These are phyloP conservation scores for Barnardius zonarius DNA, from an alignment of 2,113 vertebrate genomes.

Conservation along the genomic window DNA sequence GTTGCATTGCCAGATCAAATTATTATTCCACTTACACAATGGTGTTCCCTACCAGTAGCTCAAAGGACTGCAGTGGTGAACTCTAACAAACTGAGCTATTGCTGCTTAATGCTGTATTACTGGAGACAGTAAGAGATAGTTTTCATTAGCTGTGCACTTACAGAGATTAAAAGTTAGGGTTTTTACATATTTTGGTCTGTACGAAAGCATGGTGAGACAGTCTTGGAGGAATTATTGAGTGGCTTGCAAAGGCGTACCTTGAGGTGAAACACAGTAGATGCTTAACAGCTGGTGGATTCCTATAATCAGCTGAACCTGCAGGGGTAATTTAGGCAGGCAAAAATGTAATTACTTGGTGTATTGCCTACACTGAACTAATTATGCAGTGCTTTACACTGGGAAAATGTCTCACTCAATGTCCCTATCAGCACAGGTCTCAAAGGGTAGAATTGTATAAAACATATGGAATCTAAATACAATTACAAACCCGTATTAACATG, in stretches of 20 bases:
- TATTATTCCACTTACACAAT: neutral
- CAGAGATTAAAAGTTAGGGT: neutral
- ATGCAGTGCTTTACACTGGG: neutral
- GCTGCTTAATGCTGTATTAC: neutral
- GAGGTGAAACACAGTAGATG: neutral
- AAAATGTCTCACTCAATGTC: neutral
- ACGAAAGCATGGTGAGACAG: neutral
- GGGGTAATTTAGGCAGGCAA: neutral
- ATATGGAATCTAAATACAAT: neutral
- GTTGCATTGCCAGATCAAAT: neutral
- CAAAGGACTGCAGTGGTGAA: neutral
- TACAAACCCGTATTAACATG: neutral
- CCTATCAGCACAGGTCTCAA: neutral
- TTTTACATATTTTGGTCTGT: neutral
- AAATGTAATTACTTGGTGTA: slow-evolving; percentile 6
- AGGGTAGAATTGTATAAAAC: neutral
- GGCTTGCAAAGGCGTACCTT: neutral
- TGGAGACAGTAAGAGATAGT: neutral
- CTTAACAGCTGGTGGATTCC: neutral
- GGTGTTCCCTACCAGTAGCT: neutral
- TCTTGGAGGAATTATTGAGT: neutral
- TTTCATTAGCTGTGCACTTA: neutral
- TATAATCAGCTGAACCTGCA: neutral
- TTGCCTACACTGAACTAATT: neutral
- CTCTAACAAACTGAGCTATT: neutral